Base-by-base conservation (phyloP, 2,797 vertebrate species). In the Gymnoscopelus microlampas region DNA sequence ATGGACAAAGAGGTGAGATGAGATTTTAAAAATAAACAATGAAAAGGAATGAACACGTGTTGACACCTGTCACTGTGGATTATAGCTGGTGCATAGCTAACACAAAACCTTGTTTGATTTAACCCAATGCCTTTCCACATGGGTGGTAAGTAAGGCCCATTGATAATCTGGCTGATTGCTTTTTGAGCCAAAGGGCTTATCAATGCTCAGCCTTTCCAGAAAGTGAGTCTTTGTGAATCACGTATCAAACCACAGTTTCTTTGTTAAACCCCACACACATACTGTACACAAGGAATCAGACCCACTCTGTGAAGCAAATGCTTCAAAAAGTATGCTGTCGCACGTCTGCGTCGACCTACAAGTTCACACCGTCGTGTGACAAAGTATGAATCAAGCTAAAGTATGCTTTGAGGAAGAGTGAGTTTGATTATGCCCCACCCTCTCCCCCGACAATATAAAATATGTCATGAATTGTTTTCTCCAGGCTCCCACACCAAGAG, bases 1-100 rank as follows among this genome's bases (percentile, higher is more conserved):
- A 74, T 86, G 53, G 97, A 98, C 80, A 98, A 95, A 92, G 97
- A 99, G 88, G 97, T 98, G 89, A 87, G 78, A n/a, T 59, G 13
- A 53, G 47, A 49, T 4, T 4, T n/a, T n/a, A 19, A 19, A 19
- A 14, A 24, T 0, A 10, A 8, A 4, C 53, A 39, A 15, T 3
- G 44, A 14, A 7, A 23, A 9, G 6, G 5, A 55, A 55, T 24
- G 39, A 44, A 44, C 39, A 44, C 39, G 1, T 44, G 39, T 44
- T 44, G 39, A 44, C 39, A 44, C 39, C 39, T 44, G 39, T 9
- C 39, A 44, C 39, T 44, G 39, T 44, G 39, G 1, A 44, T 44
- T 10, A 44, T 10, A 44, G 39, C 39, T 44, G 39, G 9, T 10
- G 39, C 39, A 2, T 44, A 7, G 39, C 39, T 3, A 10, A 10